Evolutionary conservation across 2,888 invertebrate genomes (phyloP), one percentile per base, ranked within the genome.

Genomic region (Eristalis pertinax): DNA sequence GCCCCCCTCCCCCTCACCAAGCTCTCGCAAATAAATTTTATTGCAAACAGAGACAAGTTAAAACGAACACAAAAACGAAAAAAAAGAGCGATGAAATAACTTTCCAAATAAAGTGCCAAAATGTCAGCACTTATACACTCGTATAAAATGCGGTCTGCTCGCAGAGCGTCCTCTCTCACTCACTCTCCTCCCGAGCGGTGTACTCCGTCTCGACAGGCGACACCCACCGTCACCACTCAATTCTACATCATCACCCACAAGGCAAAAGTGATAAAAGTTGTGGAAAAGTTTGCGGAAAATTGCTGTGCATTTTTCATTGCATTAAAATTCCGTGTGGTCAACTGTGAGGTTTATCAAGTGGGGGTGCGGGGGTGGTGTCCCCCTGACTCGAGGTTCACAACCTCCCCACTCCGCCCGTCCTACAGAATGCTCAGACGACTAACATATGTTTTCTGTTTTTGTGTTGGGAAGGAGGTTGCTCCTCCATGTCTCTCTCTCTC

Each of bases 231-330:
- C 64, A 68, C 63, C 81, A 58, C 69, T 68, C 81, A 70, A 82
- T 81, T 77, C 77, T 62, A 78, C 70, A 78, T 75, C 80, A 73
- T 77, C 81, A 74, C 69, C 74, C 78, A 79, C 78, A 79, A 79
- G 79, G 78, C 83, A 84, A 87, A 78, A 84, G 86, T 87, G 86
- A 87, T 87, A 84, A 87, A 87, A 84, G 86, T 84, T 87, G 86
- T 87, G 86, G 83, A 87, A 86, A 83, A 83, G 86, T 79, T 87
- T 87, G 86, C 84, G 86, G 86, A 87, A 84, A 84, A 87, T 79
- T 87, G 75, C 79, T 87, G 75, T 87, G 86, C 86, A 79, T 84
- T 84, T 87, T 87, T 87, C 86, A 87, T 83, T 87, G 86, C 86
- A 87, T 87, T 87, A 79, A 87, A 83, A 87, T 87, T 87, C 86